These are phyloP conservation scores for Margaritifera margaritifera DNA, from an alignment of 2,888 invertebrate genomes.

Conservation along the genomic window DNA sequence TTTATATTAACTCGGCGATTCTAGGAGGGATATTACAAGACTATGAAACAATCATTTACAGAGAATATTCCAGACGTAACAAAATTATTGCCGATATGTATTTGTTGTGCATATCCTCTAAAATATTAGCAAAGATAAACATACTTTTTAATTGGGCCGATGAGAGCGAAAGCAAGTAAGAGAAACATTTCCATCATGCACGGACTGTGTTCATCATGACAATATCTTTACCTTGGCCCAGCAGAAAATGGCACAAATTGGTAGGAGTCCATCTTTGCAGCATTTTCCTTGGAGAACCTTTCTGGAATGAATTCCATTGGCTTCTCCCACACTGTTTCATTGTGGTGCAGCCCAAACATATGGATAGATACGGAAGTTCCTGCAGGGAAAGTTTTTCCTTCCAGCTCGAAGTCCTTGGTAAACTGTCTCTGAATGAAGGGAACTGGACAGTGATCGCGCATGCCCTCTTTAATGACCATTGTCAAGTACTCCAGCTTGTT, in stretches of 20 bases:
- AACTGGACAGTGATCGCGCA: conserved; percentile 54
- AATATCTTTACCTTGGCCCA: conserved; percentile 37
- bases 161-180: background rate
- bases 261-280: conserved; percentile 33
- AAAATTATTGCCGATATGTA: no score
- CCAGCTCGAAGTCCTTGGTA: conserved; percentile 42
- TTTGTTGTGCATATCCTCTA: no score
- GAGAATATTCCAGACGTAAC: no score
- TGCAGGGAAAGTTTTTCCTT: conserved; percentile 47
- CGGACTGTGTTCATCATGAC: background rate
- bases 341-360: conserved; percentile 57
- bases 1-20: no score
- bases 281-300: conserved; percentile 41
- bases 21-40: no score
- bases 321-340: conserved; percentile 40
- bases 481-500: conserved; percentile 48
- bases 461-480: conserved; percentile 56
- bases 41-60: no score
- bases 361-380: conserved; percentile 43
- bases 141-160: no score
- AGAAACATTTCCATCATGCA: background rate
- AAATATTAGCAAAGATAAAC: no score
- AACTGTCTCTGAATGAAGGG: conserved; percentile 47
- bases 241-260: conserved; percentile 47
- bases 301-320: conserved; percentile 43